Conservation (phyloP, 2,113 vertebrate species). For the Psittacara wagleri region DNA sequence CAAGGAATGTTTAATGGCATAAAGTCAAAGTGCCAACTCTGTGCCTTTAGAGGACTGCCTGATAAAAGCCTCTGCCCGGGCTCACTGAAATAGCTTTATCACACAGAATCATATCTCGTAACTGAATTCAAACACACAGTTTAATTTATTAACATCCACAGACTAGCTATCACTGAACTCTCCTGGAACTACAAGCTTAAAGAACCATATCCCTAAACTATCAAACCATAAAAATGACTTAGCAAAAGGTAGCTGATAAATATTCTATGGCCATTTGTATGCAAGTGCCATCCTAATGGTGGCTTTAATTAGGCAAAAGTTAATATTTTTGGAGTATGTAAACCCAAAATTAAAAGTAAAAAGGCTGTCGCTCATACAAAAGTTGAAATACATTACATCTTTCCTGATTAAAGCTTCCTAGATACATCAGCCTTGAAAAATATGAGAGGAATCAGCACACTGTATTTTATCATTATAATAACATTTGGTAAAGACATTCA, state of each 20-base stretch:
- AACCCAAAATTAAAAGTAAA: not conserved
- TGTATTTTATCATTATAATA: constrained; percentile 39
- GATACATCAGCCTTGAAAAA: constrained; percentile 22
- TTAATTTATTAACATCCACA: constrained; percentile 45
- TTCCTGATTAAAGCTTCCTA: constrained; percentile 27
- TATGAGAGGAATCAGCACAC: constrained; percentile 1
- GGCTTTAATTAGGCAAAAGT: constrained; percentile 5
- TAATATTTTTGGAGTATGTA: not conserved
- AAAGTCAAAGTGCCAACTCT: not conserved
- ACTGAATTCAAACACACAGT: constrained; percentile 9
- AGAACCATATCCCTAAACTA: not conserved
- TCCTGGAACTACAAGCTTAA: not conserved
- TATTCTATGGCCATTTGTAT: not conserved
- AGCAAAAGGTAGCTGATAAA: not conserved
- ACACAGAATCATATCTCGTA: not conserved
- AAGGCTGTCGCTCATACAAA: not conserved
- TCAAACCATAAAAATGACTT: not conserved
- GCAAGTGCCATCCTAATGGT: not conserved
- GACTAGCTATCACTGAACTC: not conserved
- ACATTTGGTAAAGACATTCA: constrained; percentile 20
- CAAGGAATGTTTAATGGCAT: not conserved
- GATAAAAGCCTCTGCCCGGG: not conserved
- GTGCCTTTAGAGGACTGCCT: not conserved
- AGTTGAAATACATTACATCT: not conserved
- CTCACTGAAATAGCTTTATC: not conserved